phyloP scores from a whole-genome alignment of 2,888 invertebrate species.

The Drosophila barbarae region DNA sequence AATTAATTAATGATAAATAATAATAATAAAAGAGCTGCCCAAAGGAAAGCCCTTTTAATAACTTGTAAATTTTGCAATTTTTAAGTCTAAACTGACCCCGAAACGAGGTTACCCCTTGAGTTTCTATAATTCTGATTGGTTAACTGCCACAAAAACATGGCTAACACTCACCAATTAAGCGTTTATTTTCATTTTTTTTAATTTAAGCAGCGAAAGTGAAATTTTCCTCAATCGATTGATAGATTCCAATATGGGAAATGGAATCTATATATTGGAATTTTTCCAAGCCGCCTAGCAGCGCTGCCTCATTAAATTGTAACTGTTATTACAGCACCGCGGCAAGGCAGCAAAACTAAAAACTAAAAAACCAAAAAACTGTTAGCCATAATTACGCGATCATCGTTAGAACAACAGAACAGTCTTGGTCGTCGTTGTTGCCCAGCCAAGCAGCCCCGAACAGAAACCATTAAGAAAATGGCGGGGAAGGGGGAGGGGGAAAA shows the following conservation, averaged over 20 bases:
- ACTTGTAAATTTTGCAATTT: background rate
- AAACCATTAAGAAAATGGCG: slow-evolving; percentile 18
- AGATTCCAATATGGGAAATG: background rate
- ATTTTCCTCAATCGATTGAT: background rate
- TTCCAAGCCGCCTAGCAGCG: slow-evolving; percentile 9
- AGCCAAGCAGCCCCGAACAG: slow-evolving; percentile 49
- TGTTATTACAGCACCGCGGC: slow-evolving; percentile 63
- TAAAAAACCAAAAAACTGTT: slow-evolving; percentile 45
- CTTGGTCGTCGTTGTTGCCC: slow-evolving; percentile 40
- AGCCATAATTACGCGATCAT: slow-evolving; percentile 64
- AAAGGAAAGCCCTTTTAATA: background rate
- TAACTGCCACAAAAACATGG: slow-evolving; percentile 11
- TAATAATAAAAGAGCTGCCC: background rate
- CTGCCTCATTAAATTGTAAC: slow-evolving; percentile 69
- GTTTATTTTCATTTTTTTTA: background rate
- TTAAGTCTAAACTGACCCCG: background rate
- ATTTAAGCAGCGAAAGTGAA: slow-evolving; percentile 12
- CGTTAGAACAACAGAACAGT: slow-evolving; percentile 68
- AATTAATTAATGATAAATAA: background rate
- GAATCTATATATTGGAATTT: background rate
- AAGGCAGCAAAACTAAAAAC: slow-evolving; percentile 1
- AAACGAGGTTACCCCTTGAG: background rate
- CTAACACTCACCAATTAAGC: slow-evolving; percentile 1
- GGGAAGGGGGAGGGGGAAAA: slow-evolving; percentile 6
- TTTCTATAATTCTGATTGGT: background rate